These are phyloP conservation scores for Acanthochromis polyacanthus DNA, from an alignment of 2,113 vertebrate species.

Conservation along the genomic window DNA sequence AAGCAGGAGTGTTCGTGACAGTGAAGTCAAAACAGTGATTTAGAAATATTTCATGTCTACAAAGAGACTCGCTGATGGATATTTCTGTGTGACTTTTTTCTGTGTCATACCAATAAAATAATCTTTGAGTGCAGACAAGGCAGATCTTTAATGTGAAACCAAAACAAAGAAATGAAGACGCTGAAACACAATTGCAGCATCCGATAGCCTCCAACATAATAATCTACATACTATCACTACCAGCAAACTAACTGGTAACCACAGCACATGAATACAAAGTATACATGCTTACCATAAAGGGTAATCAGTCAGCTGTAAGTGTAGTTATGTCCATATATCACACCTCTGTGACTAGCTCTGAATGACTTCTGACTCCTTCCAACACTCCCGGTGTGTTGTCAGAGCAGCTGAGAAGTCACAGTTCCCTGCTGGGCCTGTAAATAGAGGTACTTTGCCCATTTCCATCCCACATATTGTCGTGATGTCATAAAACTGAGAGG, in stretches of 20 bases:
- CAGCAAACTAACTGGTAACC: slow-evolving; percentile 6
- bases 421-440: slow-evolving; percentile 30
- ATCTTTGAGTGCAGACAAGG: background rate
- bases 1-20: background rate
- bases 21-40: slow-evolving; percentile 16
- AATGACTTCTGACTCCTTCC: slow-evolving; percentile 31
- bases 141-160: slow-evolving; percentile 1
- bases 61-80: background rate
- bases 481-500: slow-evolving; percentile 59
- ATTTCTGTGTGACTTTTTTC: background rate
- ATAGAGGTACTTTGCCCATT: slow-evolving; percentile 33
- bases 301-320: background rate
- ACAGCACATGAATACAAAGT: background rate
- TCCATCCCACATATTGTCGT: slow-evolving; percentile 33
- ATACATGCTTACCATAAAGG: slow-evolving; percentile 53
- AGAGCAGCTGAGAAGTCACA: slow-evolving; percentile 18
- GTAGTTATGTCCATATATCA: slow-evolving; percentile 8
- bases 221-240: background rate
- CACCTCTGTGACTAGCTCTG: slow-evolving; percentile 4
- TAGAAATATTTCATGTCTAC: background rate
- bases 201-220: background rate
- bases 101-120: background rate
- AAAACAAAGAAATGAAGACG: background rate
- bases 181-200: background rate
- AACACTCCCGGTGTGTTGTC: slow-evolving; percentile 8